Percentiles rank a stretch among this genome's conserved stretches.
phyloP scores from a whole-genome alignment of 1,140 invertebrate species.

The Ceratitis capitata region DNA sequence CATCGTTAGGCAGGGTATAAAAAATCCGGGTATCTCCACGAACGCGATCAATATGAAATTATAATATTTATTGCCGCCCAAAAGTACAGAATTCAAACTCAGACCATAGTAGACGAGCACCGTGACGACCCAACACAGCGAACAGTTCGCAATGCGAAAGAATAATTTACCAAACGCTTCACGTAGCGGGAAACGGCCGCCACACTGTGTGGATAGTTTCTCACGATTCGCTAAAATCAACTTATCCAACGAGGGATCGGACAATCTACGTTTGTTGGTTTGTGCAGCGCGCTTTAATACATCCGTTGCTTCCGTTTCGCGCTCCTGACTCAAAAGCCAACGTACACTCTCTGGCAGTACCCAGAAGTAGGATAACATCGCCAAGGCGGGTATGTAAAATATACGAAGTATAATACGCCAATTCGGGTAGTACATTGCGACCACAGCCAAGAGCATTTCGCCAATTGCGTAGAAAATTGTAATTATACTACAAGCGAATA shows the following conservation, averaged over 20 bases:
- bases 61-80: constrained; percentile 77
- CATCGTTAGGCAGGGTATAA: constrained; percentile 73
- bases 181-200: constrained; percentile 65
- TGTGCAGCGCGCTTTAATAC: constrained; percentile 72
- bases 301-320: constrained; percentile 71
- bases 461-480: constrained; percentile 79
- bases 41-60: constrained; percentile 78
- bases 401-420: constrained; percentile 77
- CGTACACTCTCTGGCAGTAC: constrained; percentile 74
- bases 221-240: constrained; percentile 61
- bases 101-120: constrained; percentile 84
- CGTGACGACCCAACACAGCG: constrained; percentile 76
- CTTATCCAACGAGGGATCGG: constrained; percentile 68
- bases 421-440: constrained; percentile 74
- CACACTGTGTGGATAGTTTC: constrained; percentile 57
- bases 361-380: constrained; percentile 72
- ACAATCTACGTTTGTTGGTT: constrained; percentile 73
- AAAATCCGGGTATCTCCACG: constrained; percentile 78
- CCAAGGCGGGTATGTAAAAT: constrained; percentile 74
- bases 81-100: constrained; percentile 79
- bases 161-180: constrained; percentile 70
- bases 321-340: constrained; percentile 78
- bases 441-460: constrained; percentile 73
- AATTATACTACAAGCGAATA: constrained; percentile 77
- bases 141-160: constrained; percentile 72